phyloP scores from a whole-genome alignment of 2,113 vertebrate genomes.

The Peucedramus taeniatus region DNA sequence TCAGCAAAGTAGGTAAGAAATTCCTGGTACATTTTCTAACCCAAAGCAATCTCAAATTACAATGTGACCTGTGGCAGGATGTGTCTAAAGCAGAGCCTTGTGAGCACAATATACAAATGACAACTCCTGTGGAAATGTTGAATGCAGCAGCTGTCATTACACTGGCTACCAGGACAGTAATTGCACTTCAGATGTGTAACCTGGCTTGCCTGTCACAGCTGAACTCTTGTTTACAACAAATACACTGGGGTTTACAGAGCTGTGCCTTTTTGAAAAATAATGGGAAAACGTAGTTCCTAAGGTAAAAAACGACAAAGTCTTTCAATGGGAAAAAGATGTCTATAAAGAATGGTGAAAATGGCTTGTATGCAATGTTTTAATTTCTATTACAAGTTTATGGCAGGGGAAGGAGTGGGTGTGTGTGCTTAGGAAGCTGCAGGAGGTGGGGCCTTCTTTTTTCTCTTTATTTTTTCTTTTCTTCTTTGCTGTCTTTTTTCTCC shows the following conservation, averaged over 20 bases:
- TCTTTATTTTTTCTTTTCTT: background rate
- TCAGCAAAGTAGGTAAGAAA: background rate
- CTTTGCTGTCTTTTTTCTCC: background rate
- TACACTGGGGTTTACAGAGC: background rate
- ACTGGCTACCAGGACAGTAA: background rate
- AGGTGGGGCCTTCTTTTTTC: background rate
- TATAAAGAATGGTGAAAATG: background rate
- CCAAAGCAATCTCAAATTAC: background rate
- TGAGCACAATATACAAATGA: background rate
- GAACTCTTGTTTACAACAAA: background rate
- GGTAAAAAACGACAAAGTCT: background rate
- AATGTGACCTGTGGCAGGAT: background rate
- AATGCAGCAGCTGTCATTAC: background rate
- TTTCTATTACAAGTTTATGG: background rate
- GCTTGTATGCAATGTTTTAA: background rate
- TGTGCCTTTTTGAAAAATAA: background rate
- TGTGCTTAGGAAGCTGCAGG: background rate
- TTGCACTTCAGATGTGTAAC: background rate
- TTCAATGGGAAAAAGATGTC: background rate
- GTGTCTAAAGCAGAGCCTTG: background rate
- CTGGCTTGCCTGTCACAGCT: background rate
- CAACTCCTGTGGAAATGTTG: background rate
- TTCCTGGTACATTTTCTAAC: background rate
- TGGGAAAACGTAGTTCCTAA: background rate
- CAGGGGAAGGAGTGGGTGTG: background rate